phyloP scores from a whole-genome alignment of 2,888 invertebrate species.

The Agrotis puta region DNA sequence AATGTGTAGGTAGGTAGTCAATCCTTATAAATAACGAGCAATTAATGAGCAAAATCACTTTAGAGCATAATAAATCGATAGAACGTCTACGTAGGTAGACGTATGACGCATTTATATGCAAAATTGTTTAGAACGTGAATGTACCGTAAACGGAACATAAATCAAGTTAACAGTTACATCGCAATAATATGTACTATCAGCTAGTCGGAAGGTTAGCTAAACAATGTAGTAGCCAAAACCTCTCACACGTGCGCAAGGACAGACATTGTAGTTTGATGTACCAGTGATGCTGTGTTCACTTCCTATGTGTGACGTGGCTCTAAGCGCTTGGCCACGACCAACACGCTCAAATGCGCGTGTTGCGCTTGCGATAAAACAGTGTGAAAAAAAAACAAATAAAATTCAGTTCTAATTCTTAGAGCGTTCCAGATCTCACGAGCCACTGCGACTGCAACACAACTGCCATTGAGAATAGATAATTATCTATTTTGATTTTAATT shows the following conservation, averaged over 20 bases:
- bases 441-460: background rate
- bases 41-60: background rate
- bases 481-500: too few species aligned
- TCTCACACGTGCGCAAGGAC: constrained; percentile 34
- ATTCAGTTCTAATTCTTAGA: background rate
- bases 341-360: background rate
- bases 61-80: constrained; percentile 9
- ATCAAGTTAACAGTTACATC: constrained; percentile 38
- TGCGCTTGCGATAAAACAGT: background rate
- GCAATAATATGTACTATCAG: constrained; percentile 35
- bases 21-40: background rate
- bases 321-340: constrained; percentile 15
- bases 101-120: background rate
- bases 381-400: background rate
- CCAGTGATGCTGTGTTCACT: constrained; percentile 50
- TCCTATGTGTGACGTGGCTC: constrained; percentile 55
- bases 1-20: background rate
- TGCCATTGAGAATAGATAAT: background rate
- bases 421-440: background rate
- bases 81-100: constrained; percentile 6
- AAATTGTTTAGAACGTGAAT: constrained; percentile 27
- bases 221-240: constrained; percentile 41
- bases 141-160: constrained; percentile 22
- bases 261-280: constrained; percentile 1
- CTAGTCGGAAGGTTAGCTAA: constrained; percentile 38